A percentile compares a stretch with the other conserved stretches of the same genome.
Evolutionary conservation across 2,113 vertebrate species (phyloP).

Genomic region (Perccottus glenii): DNA sequence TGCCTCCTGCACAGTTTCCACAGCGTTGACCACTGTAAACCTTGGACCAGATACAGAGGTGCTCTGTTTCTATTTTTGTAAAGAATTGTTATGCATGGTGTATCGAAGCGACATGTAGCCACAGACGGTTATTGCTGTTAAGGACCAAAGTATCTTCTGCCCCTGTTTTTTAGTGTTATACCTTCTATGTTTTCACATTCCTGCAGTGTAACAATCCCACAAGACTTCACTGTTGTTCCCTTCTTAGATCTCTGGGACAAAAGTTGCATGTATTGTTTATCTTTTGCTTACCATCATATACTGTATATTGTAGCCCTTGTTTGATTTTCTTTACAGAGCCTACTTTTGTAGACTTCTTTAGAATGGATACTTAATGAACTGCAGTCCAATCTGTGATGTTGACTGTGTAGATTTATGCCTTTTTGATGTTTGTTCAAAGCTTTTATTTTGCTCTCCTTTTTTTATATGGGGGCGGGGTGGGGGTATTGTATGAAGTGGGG

Average conservation of each 20-base stretch:
- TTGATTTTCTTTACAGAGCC: constrained; percentile 52
- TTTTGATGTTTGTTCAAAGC: constrained; percentile 56
- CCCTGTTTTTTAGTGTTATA: constrained; percentile 52
- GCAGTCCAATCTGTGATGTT: constrained; percentile 62
- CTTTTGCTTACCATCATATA: constrained; percentile 48
- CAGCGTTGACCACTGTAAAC: constrained; percentile 59
- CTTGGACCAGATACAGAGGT: constrained; percentile 57
- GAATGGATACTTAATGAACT: constrained; percentile 55
- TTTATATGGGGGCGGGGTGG: constrained; percentile 58
- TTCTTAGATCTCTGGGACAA: constrained; percentile 43
- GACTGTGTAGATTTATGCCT: constrained; percentile 62
- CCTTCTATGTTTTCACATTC: constrained; percentile 39
- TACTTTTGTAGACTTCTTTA: constrained; percentile 55
- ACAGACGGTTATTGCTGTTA: constrained; percentile 72
- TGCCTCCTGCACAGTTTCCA: constrained; percentile 60
- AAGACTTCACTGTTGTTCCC: neutral
- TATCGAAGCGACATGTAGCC: constrained; percentile 72
- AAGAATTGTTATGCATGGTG: constrained; percentile 68
- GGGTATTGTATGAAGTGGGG: constrained; percentile 62
- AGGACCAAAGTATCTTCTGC: constrained; percentile 76
- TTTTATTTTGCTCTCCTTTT: constrained; percentile 57
- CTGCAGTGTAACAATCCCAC: constrained; percentile 18
- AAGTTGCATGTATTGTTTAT: constrained; percentile 36
- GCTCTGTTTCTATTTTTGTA: constrained; percentile 71
- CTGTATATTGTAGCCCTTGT: constrained; percentile 55